A percentile compares a stretch with the other conserved stretches of the same genome.
These are phyloP conservation scores for Temnothorax rugatulus DNA, from an alignment of 2,888 invertebrate species.

Conservation along the genomic window DNA sequence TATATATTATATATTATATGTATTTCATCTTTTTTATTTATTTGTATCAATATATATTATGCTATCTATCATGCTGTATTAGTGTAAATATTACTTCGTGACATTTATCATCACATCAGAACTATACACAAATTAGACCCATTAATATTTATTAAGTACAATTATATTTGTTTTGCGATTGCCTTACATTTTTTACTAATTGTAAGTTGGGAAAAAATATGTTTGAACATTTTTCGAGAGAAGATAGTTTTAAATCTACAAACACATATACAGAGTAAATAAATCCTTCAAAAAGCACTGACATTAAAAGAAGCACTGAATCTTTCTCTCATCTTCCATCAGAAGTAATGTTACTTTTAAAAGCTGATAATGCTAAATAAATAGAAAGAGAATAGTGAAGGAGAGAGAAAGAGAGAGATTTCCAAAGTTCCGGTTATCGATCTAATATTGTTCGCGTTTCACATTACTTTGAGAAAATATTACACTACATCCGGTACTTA, in stretches of 20 bases:
- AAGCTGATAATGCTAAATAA: background rate
- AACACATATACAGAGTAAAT: background rate
- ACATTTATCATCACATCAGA: background rate
- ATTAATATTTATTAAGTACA: constrained; percentile 6
- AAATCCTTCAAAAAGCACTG: constrained; percentile 10
- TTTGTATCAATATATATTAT: background rate
- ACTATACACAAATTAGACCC: background rate
- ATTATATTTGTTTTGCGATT: constrained; percentile 5
- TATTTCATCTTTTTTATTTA: background rate
- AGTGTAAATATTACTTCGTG: constrained; percentile 5
- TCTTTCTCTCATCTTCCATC: background rate
- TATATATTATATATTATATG: background rate
- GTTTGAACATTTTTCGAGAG: background rate
- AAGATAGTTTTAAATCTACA: background rate
- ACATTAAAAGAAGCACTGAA: background rate
- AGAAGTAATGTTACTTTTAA: background rate
- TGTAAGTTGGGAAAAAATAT: background rate
- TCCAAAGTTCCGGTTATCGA: constrained; percentile 29
- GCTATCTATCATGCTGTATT: background rate
- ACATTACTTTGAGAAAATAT: constrained; percentile 50
- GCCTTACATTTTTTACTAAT: background rate
- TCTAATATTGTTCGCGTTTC: constrained; percentile 44
- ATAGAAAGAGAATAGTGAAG: background rate
- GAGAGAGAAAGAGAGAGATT: constrained; percentile 19
- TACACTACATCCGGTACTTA: constrained; percentile 67